A percentile compares a stretch with the other conserved stretches of the same genome.
These are phyloP conservation scores for Ichneumoninae sp. DNA, from an alignment of 2,888 invertebrate genomes.

Conservation along the genomic window DNA sequence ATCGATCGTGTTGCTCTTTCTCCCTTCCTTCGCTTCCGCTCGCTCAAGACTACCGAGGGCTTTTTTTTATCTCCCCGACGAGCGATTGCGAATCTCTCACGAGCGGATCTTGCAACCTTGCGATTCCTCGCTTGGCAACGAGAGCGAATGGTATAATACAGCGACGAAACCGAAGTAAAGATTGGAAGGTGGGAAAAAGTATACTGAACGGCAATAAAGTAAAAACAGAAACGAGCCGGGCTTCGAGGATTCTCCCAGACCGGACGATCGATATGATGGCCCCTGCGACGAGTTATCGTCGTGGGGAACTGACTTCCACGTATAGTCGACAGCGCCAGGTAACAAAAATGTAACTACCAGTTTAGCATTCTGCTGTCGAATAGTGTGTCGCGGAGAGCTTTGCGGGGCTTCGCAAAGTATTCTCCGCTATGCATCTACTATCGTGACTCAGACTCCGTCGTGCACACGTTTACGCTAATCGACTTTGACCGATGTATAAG, in stretches of 20 bases:
- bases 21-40: constrained; percentile 3
- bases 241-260: constrained; percentile 26
- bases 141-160: background rate
- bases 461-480: constrained; percentile 24
- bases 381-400: constrained; percentile 40
- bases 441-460: background rate
- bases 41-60: constrained; percentile 18
- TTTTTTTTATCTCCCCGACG: constrained; percentile 29
- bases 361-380: constrained; percentile 6
- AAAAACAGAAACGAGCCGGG: constrained; percentile 6
- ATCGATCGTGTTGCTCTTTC: constrained; percentile 26
- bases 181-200: constrained; percentile 6
- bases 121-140: constrained; percentile 36
- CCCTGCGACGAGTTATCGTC: background rate
- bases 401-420: constrained; percentile 31
- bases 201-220: background rate
- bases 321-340: constrained; percentile 10
- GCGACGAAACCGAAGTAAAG: constrained; percentile 2
- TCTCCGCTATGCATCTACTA: background rate
- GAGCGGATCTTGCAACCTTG: constrained; percentile 20
- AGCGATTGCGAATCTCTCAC: constrained; percentile 12
- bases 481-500: background rate
- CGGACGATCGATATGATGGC: constrained; percentile 39
- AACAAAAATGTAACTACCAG: background rate
- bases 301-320: background rate